These are phyloP conservation scores for Meles meles DNA, from an alignment of 2,113 vertebrate species.

Conservation along the genomic window DNA sequence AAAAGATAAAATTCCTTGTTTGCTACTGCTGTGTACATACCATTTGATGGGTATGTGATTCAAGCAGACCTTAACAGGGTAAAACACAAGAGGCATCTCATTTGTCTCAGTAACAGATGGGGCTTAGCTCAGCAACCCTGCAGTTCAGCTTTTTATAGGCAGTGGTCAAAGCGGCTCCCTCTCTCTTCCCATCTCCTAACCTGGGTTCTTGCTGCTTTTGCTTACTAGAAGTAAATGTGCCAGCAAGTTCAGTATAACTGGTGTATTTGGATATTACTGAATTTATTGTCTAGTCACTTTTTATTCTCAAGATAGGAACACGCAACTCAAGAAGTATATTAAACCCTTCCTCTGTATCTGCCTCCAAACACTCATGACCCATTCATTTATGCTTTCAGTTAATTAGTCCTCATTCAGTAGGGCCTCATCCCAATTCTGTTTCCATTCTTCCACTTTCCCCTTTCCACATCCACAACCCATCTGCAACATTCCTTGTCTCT, in stretches of 20 bases:
- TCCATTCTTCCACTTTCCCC: background rate
- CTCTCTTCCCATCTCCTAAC: background rate
- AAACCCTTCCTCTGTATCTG: slow-evolving; percentile 53
- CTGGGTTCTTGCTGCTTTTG: background rate
- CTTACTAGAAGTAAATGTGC: background rate
- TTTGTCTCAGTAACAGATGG: background rate
- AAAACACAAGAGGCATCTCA: background rate
- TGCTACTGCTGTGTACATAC: background rate
- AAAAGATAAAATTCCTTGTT: slow-evolving; percentile 4
- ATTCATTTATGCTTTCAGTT: slow-evolving; percentile 15
- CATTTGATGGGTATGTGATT: background rate
- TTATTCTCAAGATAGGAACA: slow-evolving; percentile 56
- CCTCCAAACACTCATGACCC: slow-evolving; percentile 17
- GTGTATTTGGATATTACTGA: background rate
- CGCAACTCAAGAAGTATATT: slow-evolving; percentile 39
- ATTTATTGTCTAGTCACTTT: slow-evolving; percentile 38
- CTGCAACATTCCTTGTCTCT: slow-evolving; percentile 66
- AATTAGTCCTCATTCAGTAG: background rate
- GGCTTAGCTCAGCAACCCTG: background rate
- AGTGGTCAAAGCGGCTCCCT: background rate
- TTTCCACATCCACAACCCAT: slow-evolving; percentile 74
- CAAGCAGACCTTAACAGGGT: background rate
- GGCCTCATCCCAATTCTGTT: background rate
- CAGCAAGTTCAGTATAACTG: background rate
- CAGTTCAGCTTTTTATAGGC: background rate